Evolutionary conservation across 2,797 vertebrate genomes (phyloP).

Genomic region (Myoxocephalus aenaeus): DNA sequence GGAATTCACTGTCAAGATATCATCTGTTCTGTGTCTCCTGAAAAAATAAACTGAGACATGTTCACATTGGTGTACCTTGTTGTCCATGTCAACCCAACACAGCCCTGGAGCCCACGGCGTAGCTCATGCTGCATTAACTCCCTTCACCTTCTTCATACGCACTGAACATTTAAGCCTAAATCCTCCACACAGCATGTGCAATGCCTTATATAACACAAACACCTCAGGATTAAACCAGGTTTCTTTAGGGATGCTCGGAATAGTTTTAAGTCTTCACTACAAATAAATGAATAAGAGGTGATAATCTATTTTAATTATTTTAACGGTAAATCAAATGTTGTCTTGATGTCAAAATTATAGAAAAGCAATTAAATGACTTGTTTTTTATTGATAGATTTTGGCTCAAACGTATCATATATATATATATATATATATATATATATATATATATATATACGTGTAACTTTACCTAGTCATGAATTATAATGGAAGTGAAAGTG

Average conservation of each 20-base stretch:
- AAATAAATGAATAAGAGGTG: not conserved
- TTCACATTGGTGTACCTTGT: not conserved
- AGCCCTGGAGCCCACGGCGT: not conserved
- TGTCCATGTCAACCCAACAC: conserved; percentile 4
- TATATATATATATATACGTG: not conserved
- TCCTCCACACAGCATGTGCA: conserved; percentile 21
- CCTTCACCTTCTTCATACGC: not conserved
- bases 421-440: too few relatives aligned
- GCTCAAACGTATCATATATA: not conserved
- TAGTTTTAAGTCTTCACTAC: not conserved
- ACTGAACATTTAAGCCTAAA: conserved; percentile 12
- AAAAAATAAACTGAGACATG: conserved; percentile 25
- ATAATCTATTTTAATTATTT: not conserved
- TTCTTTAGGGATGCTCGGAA: not conserved
- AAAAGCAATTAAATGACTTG: not conserved
- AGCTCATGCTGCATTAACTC: conserved; percentile 2
- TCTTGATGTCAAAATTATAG: not conserved
- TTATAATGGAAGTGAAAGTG: not conserved
- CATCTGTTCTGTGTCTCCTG: not conserved
- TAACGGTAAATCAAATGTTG: not conserved
- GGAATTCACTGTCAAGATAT: not conserved
- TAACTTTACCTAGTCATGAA: not conserved
- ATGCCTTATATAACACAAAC: conserved; percentile 7
- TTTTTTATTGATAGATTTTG: not conserved
- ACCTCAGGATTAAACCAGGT: conserved; percentile 13